These are phyloP conservation scores for Ochropleura leucogaster DNA, from an alignment of 2,888 invertebrate genomes.

Conservation along the genomic window DNA sequence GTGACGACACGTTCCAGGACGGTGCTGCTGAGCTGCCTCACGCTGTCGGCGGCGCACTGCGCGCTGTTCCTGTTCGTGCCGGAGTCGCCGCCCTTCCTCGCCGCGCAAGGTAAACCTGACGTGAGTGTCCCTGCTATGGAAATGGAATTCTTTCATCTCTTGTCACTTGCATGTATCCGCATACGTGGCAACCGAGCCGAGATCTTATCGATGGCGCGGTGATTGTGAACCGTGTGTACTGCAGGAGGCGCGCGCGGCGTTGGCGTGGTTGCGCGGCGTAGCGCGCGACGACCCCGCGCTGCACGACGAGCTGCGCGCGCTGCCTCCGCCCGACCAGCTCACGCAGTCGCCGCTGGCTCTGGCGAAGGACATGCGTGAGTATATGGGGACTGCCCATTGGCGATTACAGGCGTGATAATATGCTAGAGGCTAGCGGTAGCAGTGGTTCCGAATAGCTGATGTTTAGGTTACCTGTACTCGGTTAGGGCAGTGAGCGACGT, in stretches of 20 bases:
- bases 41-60: conserved; percentile 75
- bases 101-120: conserved; percentile 75
- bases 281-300: conserved; percentile 65
- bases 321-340: conserved; percentile 73
- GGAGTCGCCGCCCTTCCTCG: conserved; percentile 81
- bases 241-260: conserved; percentile 76
- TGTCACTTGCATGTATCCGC: not conserved
- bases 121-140: conserved; percentile 60
- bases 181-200: not conserved
- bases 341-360: conserved; percentile 67
- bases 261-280: conserved; percentile 78
- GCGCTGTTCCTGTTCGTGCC: conserved; percentile 76
- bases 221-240: not conserved
- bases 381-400: not conserved
- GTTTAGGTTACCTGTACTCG: not conserved
- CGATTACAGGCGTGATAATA: no score
- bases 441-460: not conserved
- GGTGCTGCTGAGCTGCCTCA: conserved; percentile 76
- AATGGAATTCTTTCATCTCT: not conserved
- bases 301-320: conserved; percentile 65
- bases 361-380: conserved; percentile 76
- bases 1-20: conserved; percentile 66
- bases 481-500: conserved; percentile 71
- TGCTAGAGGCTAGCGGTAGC: not conserved
- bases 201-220: not conserved